phyloP scores from a whole-genome alignment of 2,888 invertebrate genomes.

The Gastrophysa polygoni region DNA sequence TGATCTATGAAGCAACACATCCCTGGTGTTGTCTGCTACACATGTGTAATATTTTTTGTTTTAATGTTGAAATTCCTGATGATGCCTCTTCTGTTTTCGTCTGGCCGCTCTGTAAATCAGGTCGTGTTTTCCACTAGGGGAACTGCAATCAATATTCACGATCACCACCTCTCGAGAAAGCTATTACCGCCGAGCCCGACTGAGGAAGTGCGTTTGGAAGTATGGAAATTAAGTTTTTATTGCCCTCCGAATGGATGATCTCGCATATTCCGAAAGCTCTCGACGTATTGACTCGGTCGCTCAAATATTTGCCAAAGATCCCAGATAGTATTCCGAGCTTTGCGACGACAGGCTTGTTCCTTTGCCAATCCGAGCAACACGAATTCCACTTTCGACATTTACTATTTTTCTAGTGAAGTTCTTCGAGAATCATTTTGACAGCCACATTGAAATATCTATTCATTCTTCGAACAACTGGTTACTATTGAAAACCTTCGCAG shows the following conservation, averaged over 20 bases:
- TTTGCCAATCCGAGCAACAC: neutral
- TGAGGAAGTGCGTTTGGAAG: neutral
- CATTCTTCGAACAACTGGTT: too few relatives aligned
- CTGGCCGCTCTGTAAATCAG: too few relatives aligned
- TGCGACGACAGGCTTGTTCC: neutral
- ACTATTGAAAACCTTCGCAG: too few relatives aligned
- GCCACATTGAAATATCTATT: too few relatives aligned
- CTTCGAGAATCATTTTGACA: too few relatives aligned
- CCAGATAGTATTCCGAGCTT: slow-evolving; percentile 7
- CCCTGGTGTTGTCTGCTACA: too few relatives aligned
- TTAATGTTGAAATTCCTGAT: too few relatives aligned
- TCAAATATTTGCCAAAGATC: slow-evolving; percentile 18
- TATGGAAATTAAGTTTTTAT: neutral
- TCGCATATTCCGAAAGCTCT: neutral
- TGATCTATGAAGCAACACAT: too few relatives aligned
- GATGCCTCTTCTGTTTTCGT: too few relatives aligned
- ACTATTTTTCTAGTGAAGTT: too few relatives aligned
- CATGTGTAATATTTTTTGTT: too few relatives aligned
- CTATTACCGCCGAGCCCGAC: neutral
- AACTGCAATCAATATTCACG: neutral
- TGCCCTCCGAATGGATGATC: neutral
- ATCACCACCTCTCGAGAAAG: neutral
- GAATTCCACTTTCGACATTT: neutral
- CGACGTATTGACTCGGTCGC: neutral
- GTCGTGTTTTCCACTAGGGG: too few relatives aligned